Evolutionary conservation across 37 sponge, comb jelly and placozoan genomes (phyloP), one percentile per base, ranked within the genome.

Genomic region (Petrosia ficiformis): DNA sequence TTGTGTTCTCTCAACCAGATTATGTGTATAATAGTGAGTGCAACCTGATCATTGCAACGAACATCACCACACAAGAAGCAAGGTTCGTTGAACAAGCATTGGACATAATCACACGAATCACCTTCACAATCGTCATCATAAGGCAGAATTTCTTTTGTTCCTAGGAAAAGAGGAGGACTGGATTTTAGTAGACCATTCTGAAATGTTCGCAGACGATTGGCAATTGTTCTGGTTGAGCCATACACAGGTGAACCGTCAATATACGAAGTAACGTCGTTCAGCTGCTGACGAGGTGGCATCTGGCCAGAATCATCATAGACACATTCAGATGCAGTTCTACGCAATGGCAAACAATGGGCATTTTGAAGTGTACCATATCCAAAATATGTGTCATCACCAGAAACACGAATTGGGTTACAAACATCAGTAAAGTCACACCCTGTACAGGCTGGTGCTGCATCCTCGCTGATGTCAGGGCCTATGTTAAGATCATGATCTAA

Each of bases 1-100:
- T 97, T 97, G 89, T 97, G 99, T 39, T 97, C 93, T 64, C 99
- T 64, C 77, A 97, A 65, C 89, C 90, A 97, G 31, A 97, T 64
- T 0, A 93, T 97, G 77, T 95, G 95, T 89, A 97, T 89, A 8
- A 92, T 73, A 19, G 95, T 92, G 40, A 95, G 79, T 19, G 68
- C 84, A 2, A 79, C 40, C 72, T 95, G 93, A 61, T 96, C 90
- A 77, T 92, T 92, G 0, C 70, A 87, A 4, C 97, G 70, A 22
- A 29, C 39, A 39, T 96, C 97, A 25, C 97, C 97, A n/a, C 90
- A 88, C 19, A 83, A 64, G 42, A 92, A 87, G 40, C 79, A 92
- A 19, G 77, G 77, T 19, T 73, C 69, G n/a, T n/a, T n/a, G n/a
- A n/a, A n/a, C 37, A 4, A 2, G 39, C 36, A 37, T 33, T 2